Base-by-base conservation (phyloP, 2,797 vertebrate species). In the Protosalanx chinensis region DNA sequence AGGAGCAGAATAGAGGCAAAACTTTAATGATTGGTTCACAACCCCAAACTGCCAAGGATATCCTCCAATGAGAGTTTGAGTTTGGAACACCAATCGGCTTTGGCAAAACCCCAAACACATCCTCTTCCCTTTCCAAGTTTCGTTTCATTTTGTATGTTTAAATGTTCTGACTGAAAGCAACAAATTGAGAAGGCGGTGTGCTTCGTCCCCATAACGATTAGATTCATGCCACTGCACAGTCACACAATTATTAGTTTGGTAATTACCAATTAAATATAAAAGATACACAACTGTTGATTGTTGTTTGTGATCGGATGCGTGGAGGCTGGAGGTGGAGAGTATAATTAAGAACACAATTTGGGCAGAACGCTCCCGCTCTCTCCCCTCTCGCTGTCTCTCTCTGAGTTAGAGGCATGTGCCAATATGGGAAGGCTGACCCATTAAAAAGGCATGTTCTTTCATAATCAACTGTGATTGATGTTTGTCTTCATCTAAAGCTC, bases 201-300 rank as follows among this genome's bases (percentile, higher is more conserved):
- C 72, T 84, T 87, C 78, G 83, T 87, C 85, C 83, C 83, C 80
- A 78, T 77, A 84, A 78, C 74, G 84, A 84, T 87, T 88, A 79
- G 76, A 80, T 88, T 84, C 81, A 84, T 86, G 78, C 80, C 80
- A 85, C 75, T 88, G 83, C 85, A 80, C 85, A 85, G 74, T 84
- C 71, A 32, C 84, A 73, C 87, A 86, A 89, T 90, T 83, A 89
- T 82, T 72, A 81, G 79, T 77, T 71, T 82, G 74, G 73, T 82
- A 83, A 90, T 87, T 86, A 84, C 81, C 85, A 81, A 89, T 89
- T 87, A 86, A 77, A 68, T 84, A 84, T 81, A 83, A 73, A 37
- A 71, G 68, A 83, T 81, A 65, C 71, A 64, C 78, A 73, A 80
- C 84, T 75, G 66, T 80, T 82, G 68, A 80, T 83, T 85, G 82